Conservation (phyloP, 1,140 invertebrate genomes). For the Aphaenogaster rudis region DNA sequence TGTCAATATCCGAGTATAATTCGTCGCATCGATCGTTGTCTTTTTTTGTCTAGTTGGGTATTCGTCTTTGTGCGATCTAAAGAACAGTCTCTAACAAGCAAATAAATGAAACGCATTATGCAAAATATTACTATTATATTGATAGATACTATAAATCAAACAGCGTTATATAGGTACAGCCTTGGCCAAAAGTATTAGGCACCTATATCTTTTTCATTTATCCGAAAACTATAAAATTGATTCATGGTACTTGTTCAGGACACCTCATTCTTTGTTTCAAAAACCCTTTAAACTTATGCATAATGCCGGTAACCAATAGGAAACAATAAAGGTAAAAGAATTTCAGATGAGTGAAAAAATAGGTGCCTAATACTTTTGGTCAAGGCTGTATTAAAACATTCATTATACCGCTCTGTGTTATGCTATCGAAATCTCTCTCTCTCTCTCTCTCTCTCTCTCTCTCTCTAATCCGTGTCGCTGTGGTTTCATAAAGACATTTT, state of each 20-base stretch:
- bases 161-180: neutral
- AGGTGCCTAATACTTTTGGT: too few relatives aligned
- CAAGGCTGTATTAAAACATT: neutral
- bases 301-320: too few relatives aligned
- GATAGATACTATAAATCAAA: neutral
- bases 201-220: too few relatives aligned
- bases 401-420: neutral
- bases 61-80: neutral
- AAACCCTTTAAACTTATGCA: too few relatives aligned
- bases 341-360: too few relatives aligned
- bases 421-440: neutral
- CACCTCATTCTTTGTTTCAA: too few relatives aligned
- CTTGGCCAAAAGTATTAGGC: too few relatives aligned
- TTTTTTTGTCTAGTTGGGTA: neutral
- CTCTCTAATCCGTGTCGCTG: neutral
- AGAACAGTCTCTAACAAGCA: neutral
- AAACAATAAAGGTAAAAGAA: too few relatives aligned
- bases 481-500: conserved; percentile 72
- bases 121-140: neutral
- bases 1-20: neutral
- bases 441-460: neutral
- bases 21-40: neutral
- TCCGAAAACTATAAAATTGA: too few relatives aligned
- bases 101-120: neutral
- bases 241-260: too few relatives aligned